A percentile compares a stretch with the other conserved stretches of the same genome.
Evolutionary conservation across 2,797 vertebrate species (phyloP).

Genomic region (Crotalus adamanteus): DNA sequence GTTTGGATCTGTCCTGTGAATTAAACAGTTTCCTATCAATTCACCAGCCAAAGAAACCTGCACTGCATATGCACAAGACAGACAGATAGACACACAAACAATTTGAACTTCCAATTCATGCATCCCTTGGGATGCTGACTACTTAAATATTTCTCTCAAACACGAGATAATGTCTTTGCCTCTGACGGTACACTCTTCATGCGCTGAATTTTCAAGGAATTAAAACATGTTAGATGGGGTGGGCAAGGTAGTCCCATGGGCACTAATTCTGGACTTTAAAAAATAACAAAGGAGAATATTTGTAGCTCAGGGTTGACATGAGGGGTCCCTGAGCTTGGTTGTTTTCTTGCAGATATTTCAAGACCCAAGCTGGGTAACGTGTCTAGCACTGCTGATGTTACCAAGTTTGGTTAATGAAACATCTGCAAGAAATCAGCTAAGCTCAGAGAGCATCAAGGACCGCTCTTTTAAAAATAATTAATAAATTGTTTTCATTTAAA

Average conservation of each 20-base stretch:
- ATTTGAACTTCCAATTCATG: not conserved
- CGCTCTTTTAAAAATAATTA: no score
- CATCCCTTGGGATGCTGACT: not conserved
- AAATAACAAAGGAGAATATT: no score
- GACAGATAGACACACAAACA: not conserved
- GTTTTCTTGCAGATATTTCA: no score
- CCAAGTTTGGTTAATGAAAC: no score
- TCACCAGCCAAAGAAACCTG: slow-evolving; percentile 9
- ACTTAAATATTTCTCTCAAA: not conserved
- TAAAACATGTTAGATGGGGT: not conserved
- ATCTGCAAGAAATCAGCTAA: no score
- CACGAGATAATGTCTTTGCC: not conserved
- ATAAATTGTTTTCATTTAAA: not conserved
- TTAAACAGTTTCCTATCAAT: slow-evolving; percentile 17
- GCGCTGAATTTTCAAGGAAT: not conserved
- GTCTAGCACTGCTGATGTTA: no score
- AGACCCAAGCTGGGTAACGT: no score
- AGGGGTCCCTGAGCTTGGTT: no score
- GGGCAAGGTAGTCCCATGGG: not conserved
- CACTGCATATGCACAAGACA: not conserved
- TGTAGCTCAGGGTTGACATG: no score
- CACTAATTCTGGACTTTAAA: no score
- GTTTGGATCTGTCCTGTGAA: not conserved
- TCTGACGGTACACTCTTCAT: not conserved
- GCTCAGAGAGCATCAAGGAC: no score